Percentiles rank a stretch among this genome's conserved stretches.
These are phyloP conservation scores for Pseudobourletiella spinata DNA, from an alignment of 1,140 invertebrate species.

Conservation along the genomic window DNA sequence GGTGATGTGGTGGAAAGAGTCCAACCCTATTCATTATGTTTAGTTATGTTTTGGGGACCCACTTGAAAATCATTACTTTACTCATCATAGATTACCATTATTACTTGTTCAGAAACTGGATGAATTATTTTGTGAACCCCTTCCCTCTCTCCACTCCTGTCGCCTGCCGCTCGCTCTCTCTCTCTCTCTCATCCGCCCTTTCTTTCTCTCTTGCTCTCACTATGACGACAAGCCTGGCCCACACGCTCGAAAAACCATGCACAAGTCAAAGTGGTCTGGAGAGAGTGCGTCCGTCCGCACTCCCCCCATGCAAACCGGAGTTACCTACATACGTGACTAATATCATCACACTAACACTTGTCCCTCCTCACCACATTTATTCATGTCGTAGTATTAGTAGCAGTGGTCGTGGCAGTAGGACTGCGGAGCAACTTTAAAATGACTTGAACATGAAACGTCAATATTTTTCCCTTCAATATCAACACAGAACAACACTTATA, in stretches of 20 bases:
- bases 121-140: neutral
- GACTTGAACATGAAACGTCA: slow-evolving; percentile 14
- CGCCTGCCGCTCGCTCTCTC: neutral
- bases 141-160: slow-evolving; percentile 4
- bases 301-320: too few species aligned
- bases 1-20: slow-evolving; percentile 26
- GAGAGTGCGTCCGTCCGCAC: neutral
- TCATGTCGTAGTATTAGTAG: neutral
- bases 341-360: slow-evolving; percentile 7
- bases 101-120: slow-evolving; percentile 10
- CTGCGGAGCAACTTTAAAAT: slow-evolving; percentile 16
- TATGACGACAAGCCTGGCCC: neutral
- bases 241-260: too few species aligned
- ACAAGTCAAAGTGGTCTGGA: too few species aligned
- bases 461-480: slow-evolving; percentile 7
- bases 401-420: neutral
- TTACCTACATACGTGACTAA: slow-evolving; percentile 6
- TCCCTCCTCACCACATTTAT: neutral
- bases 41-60: slow-evolving; percentile 24
- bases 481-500: too few species aligned
- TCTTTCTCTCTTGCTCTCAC: neutral
- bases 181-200: neutral
- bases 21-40: slow-evolving; percentile 27
- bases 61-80: slow-evolving; percentile 28
- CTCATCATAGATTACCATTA: slow-evolving; percentile 16